phyloP scores from a whole-genome alignment of 2,113 vertebrate genomes.

The Chlamydotis undulata region DNA sequence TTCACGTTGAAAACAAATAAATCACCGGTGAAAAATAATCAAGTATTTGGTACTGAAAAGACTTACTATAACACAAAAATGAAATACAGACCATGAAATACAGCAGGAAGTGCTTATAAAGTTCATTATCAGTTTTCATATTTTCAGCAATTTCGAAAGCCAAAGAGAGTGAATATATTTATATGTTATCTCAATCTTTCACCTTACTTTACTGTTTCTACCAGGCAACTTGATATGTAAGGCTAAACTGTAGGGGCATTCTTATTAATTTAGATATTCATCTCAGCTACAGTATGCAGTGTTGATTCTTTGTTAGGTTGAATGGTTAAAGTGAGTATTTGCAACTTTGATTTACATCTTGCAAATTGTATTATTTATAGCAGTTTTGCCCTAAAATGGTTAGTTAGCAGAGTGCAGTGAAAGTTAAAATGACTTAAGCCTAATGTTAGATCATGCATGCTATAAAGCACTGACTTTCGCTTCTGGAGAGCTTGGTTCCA shows the following conservation, averaged over 20 bases:
- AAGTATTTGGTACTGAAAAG: background rate
- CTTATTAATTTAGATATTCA: conserved; percentile 20
- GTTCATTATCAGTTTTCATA: conserved; percentile 38
- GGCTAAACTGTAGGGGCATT: background rate
- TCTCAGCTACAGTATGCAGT: background rate
- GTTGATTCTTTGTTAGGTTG: conserved; percentile 9
- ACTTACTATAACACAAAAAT: background rate
- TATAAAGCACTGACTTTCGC: background rate
- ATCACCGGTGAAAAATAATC: background rate
- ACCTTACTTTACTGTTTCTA: background rate
- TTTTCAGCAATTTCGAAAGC: conserved; percentile 31
- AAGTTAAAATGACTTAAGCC: conserved; percentile 48
- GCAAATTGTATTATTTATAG: conserved; percentile 53
- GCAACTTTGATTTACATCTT: conserved; percentile 38
- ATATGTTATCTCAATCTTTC: conserved; percentile 15
- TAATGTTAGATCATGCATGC: background rate
- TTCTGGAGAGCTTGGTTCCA: background rate
- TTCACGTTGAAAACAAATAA: conserved; percentile 16
- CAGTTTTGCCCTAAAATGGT: background rate
- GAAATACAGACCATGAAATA: conserved; percentile 11
- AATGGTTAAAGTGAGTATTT: background rate
- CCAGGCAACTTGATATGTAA: conserved; percentile 2
- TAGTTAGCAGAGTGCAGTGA: conserved; percentile 7
- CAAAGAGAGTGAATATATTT: background rate
- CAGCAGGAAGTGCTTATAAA: background rate